Conservation (phyloP, 1,140 invertebrate genomes). For the Zaprionus tsacasi region DNA sequence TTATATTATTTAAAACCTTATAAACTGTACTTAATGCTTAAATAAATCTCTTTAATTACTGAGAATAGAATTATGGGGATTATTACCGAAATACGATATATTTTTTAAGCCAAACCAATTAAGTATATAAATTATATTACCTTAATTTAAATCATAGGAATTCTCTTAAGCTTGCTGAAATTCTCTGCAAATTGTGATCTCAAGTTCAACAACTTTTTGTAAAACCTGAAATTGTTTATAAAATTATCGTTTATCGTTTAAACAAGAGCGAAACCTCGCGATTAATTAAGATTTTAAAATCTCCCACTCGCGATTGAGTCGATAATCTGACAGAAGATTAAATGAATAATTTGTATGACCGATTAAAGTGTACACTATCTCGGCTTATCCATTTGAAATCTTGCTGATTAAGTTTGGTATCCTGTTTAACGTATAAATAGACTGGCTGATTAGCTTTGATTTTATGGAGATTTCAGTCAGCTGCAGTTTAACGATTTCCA, state of each 20-base stretch:
- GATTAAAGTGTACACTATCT: neutral
- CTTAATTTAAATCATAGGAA: too few species aligned
- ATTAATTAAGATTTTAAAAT: neutral
- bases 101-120: too few species aligned
- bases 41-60: neutral
- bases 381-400: neutral
- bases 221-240: too few species aligned
- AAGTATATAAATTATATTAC: too few species aligned
- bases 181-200: neutral
- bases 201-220: too few species aligned
- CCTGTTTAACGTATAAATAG: constrained; percentile 3
- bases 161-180: too few species aligned
- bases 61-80: neutral
- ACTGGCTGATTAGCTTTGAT: neutral
- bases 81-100: neutral
- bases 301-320: neutral
- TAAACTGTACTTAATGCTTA: neutral
- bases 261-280: neutral
- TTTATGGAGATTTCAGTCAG: neutral
- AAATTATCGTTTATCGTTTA: neutral
- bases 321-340: constrained; percentile 1
- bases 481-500: constrained; percentile 4
- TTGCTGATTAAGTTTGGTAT: neutral
- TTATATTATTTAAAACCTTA: neutral
- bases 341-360: neutral